phyloP scores from a whole-genome alignment of 2,113 vertebrate species.

The Scomber colias region DNA sequence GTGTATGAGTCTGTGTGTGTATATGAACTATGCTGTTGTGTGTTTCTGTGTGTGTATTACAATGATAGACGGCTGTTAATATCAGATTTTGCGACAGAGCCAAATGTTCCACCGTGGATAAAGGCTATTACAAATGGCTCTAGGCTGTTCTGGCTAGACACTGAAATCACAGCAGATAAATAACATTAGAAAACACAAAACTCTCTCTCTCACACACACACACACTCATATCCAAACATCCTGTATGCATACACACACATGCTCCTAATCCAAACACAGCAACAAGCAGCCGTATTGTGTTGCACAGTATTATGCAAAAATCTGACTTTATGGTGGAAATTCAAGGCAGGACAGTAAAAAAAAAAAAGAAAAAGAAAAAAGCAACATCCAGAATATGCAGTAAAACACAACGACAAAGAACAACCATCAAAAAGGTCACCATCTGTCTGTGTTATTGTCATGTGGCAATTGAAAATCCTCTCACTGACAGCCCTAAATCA shows the following conservation, averaged over 20 bases:
- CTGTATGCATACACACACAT: background rate
- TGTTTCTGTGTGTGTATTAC: constrained; percentile 23
- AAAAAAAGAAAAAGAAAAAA: background rate
- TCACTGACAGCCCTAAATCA: background rate
- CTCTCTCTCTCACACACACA: background rate
- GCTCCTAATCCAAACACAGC: constrained; percentile 14
- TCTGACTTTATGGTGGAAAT: constrained; percentile 2
- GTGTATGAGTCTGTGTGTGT: constrained; percentile 26
- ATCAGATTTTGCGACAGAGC: constrained; percentile 57
- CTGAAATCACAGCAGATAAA: constrained; percentile 51
- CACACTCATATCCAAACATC: constrained; percentile 4
- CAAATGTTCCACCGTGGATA: constrained; percentile 62
- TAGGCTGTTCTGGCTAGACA: constrained; percentile 50
- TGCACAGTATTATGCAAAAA: background rate
- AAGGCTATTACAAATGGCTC: constrained; percentile 58
- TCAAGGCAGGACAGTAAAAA: background rate
- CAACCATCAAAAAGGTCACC: no score
- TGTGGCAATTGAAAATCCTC: background rate
- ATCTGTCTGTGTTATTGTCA: background rate
- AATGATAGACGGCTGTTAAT: constrained; percentile 54
- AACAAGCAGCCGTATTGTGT: constrained; percentile 3
- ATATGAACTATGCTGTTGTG: constrained; percentile 22
- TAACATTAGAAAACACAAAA: constrained; percentile 44
- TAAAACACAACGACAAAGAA: background rate
- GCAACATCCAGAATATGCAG: background rate